Conservation (phyloP, 2,888 invertebrate genomes). For the Coelopa pilipes region DNA sequence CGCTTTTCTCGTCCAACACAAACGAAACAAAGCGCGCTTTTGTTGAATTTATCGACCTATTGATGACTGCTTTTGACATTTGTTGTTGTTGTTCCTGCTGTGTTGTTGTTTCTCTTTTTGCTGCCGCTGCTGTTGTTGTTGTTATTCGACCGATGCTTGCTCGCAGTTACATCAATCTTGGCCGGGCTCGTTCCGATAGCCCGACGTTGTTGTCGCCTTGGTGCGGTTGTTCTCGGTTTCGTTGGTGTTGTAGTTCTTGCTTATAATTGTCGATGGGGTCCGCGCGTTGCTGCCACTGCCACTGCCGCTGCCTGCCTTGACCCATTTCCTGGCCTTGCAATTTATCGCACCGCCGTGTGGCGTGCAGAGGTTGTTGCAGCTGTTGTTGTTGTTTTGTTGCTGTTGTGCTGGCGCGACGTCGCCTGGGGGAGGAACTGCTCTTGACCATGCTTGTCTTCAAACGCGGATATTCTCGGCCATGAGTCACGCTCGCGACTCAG, state of each 20-base stretch:
- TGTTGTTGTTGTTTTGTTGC: neutral
- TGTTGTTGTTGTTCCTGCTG: neutral
- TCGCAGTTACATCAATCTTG: constrained; percentile 11
- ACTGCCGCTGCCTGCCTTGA: constrained; percentile 7
- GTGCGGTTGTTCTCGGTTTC: neutral
- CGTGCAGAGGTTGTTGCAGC: neutral
- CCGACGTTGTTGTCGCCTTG: neutral
- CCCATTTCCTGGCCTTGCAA: neutral
- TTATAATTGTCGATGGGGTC: neutral
- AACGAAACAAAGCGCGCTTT: neutral
- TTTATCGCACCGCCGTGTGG: neutral
- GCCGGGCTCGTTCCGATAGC: neutral
- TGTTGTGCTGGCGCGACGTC: neutral
- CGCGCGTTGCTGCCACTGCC: neutral
- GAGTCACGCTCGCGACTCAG: neutral
- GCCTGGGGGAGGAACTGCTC: neutral
- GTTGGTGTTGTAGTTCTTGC: neutral
- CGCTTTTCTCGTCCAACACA: constrained; percentile 19
- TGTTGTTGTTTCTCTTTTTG: neutral
- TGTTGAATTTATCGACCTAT: constrained; percentile 7
- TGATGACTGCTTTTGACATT: constrained; percentile 2
- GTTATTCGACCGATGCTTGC: neutral
- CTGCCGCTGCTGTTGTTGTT: neutral
- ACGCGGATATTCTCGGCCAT: neutral
- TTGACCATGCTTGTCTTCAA: constrained; percentile 6